Base-by-base conservation (phyloP, 1,140 invertebrate genomes). In the Whitmania pigra region DNA sequence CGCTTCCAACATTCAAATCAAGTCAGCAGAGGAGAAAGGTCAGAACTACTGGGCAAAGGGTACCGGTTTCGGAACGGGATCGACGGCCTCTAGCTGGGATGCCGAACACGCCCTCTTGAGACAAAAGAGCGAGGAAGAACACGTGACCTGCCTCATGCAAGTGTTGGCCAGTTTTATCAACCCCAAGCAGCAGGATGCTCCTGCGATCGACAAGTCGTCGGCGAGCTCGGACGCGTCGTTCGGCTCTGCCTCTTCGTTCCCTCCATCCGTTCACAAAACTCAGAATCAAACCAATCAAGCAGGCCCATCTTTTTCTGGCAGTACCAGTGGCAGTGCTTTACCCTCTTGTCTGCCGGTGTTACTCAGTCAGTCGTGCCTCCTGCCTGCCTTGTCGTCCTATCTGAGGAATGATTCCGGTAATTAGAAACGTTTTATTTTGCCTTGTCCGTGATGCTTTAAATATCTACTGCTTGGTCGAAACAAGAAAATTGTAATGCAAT, bases 51-150 rank as follows among this genome's bases (percentile, higher is more conserved):
- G 93, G 93, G 93, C 93, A 0, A 95, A 95, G 75, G 86, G 86
- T 11, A 93, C 93, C 0, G 94, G 94, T 5, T 97, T 94, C 82
- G 94, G 93, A 18, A 94, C 93, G 0, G 94, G 94, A 0, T 94
- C 91, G 0, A 96, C 92, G 2, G 89, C 91, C 71, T 93, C 94
- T 77, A 91, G 90, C 40, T 97, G 93, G 93, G 93, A 97, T 81
- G 91, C 95, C 15, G 92, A 95, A 77, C 90, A 94, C 77, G 92
- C 92, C 31, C 80, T 96, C n/a, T 79, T 91, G 67, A 85, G 91
- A 17, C 92, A 94, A 80, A 87, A 88, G 67, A 90, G 89, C 74
- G 92, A 96, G 81, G 93, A 96, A 79, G 91, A 94, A 80, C 91
- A 95, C 78, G 92, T 94, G 7, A 92, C 92, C 0, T 91, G 88